Percentiles rank a stretch among this genome's conserved stretches.
These are phyloP conservation scores for Epinephelus lanceolatus DNA, from an alignment of 2,113 vertebrate genomes.

Conservation along the genomic window DNA sequence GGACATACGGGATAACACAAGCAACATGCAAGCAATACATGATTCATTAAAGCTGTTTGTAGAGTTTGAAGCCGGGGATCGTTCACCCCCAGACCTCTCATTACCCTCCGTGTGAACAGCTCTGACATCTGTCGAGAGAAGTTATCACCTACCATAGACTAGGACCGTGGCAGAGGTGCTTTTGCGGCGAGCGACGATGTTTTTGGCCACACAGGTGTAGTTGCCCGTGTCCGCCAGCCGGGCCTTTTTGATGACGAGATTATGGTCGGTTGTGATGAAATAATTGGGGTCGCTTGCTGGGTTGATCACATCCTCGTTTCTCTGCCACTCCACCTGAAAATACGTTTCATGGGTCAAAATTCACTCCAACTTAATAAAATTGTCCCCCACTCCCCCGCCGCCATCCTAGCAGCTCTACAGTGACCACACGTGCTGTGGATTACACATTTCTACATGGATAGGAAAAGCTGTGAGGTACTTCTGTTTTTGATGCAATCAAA, in stretches of 20 bases:
- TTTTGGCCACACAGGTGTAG: conserved; percentile 99
- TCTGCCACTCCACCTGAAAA: conserved; percentile 96
- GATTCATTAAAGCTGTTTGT: background rate
- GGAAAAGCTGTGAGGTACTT: background rate
- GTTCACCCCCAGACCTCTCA: conserved; percentile 9
- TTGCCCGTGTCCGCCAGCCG: conserved; percentile 96
- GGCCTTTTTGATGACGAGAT: conserved; percentile 95
- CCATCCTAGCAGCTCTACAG: conserved; percentile 2
- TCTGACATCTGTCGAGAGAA: conserved; percentile 57
- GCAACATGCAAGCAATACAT: conserved; percentile 42
- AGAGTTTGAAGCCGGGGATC: conserved; percentile 1
- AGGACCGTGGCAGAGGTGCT: conserved; percentile 92
- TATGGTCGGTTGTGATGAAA: conserved; percentile 93
- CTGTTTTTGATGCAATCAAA: conserved; percentile 26
- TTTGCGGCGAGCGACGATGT: conserved; percentile 96
- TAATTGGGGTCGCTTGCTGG: conserved; percentile 92
- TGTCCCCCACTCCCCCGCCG: background rate
- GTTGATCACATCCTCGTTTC: conserved; percentile 94
- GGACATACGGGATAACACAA: conserved; percentile 30
- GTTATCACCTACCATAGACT: conserved; percentile 90
- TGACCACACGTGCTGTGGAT: conserved; percentile 25
- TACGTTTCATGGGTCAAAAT: conserved; percentile 52
- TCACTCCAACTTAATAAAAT: conserved; percentile 13
- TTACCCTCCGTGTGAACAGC: background rate
- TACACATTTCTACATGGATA: background rate